phyloP scores from a whole-genome alignment of 2,888 invertebrate species.

The Cheilosia vulpina region DNA sequence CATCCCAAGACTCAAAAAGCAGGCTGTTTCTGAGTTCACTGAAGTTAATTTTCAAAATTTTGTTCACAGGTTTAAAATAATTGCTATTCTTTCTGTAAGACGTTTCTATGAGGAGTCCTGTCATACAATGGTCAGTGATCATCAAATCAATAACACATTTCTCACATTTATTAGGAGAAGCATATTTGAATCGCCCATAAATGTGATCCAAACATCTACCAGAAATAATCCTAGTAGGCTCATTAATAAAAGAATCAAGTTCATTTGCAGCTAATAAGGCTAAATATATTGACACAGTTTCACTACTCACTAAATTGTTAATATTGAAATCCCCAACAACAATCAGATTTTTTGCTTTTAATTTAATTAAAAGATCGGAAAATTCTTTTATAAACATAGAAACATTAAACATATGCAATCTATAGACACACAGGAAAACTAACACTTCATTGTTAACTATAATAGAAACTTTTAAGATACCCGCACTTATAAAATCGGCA shows the following conservation, averaged over 20 bases:
- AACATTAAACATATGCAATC: background rate
- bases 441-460: too few relatives aligned
- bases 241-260: conserved; percentile 7
- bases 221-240: conserved; percentile 7
- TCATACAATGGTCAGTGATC: conserved; percentile 34
- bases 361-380: background rate
- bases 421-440: too few relatives aligned
- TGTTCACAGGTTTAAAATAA: background rate
- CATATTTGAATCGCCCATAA: conserved; percentile 1
- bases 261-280: conserved; percentile 6
- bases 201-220: conserved; percentile 26
- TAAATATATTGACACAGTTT: conserved; percentile 11
- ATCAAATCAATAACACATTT: conserved; percentile 1
- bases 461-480: too few relatives aligned
- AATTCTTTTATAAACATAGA: background rate
- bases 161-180: background rate
- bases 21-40: background rate
- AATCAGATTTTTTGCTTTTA: too few relatives aligned
- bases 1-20: conserved; percentile 19
- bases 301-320: conserved; percentile 8
- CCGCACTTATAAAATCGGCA: too few relatives aligned
- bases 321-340: too few relatives aligned
- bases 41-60: background rate
- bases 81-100: background rate
- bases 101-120: background rate